Evolutionary conservation across 1,140 invertebrate species (phyloP).

Genomic region (Eumeta japonica): DNA sequence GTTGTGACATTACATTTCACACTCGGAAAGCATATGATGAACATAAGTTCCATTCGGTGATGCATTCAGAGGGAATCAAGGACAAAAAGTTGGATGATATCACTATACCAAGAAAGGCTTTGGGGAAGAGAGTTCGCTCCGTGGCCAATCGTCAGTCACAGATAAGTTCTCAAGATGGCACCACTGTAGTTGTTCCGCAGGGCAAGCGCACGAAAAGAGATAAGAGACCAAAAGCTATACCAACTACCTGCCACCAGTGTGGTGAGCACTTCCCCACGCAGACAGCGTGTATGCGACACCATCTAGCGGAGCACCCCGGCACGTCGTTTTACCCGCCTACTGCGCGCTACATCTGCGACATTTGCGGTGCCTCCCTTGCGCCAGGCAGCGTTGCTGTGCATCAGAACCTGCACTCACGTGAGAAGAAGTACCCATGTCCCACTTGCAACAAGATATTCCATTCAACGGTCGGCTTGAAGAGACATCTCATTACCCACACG

Average conservation of each 20-base stretch:
- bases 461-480: constrained; percentile 25
- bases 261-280: constrained; percentile 37
- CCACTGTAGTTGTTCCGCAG: neutral
- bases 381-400: constrained; percentile 58
- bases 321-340: constrained; percentile 32
- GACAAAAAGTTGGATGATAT: constrained; percentile 3
- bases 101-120: constrained; percentile 15
- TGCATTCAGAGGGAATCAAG: constrained; percentile 22
- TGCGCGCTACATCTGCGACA: constrained; percentile 45
- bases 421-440: constrained; percentile 65
- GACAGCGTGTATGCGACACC: constrained; percentile 34
- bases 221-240: constrained; percentile 22
- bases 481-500: constrained; percentile 74
- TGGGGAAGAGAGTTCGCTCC: constrained; percentile 24
- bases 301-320: constrained; percentile 27
- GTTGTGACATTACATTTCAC: constrained; percentile 35
- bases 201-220: constrained; percentile 3
- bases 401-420: constrained; percentile 63
- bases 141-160: neutral
- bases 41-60: constrained; percentile 34
- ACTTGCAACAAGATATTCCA: constrained; percentile 47
- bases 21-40: constrained; percentile 31
- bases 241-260: constrained; percentile 39
- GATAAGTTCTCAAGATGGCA: neutral
- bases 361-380: constrained; percentile 51